Evolutionary conservation across 2,888 invertebrate genomes (phyloP).

Genomic region (Coleophora flavipennella): DNA sequence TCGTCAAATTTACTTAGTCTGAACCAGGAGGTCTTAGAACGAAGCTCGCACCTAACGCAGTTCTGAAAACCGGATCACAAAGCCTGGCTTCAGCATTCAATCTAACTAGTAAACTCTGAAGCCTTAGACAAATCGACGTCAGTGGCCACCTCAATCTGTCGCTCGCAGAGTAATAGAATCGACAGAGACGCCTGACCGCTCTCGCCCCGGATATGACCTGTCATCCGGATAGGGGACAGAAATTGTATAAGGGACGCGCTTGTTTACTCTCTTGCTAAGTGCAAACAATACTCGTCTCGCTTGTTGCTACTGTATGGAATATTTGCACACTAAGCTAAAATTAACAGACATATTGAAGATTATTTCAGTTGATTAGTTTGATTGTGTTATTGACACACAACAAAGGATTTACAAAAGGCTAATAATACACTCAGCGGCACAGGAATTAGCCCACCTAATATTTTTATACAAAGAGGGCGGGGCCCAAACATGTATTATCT

Average conservation of each 20-base stretch:
- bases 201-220: constrained; percentile 55
- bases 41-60: no score
- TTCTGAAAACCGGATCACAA: no score
- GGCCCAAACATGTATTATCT: no score
- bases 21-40: no score
- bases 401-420: no score
- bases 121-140: constrained; percentile 13
- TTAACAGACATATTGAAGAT: no score
- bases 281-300: constrained; percentile 35
- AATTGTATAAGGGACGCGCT: constrained; percentile 37
- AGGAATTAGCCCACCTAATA: no score
- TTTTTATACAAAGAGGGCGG: no score
- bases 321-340: not conserved
- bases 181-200: constrained; percentile 37
- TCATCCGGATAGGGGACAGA: constrained; percentile 52
- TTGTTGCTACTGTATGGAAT: not conserved
- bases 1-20: no score
- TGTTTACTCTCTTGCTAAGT: constrained; percentile 45
- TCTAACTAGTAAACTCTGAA: constrained; percentile 9
- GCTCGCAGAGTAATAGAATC: constrained; percentile 57
- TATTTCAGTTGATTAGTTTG: no score
- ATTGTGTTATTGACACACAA: no score
- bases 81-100: constrained; percentile 6
- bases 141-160: constrained; percentile 50
- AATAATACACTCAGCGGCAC: no score